phyloP scores from a whole-genome alignment of 1,140 invertebrate species.

The Anastrepha ludens region DNA sequence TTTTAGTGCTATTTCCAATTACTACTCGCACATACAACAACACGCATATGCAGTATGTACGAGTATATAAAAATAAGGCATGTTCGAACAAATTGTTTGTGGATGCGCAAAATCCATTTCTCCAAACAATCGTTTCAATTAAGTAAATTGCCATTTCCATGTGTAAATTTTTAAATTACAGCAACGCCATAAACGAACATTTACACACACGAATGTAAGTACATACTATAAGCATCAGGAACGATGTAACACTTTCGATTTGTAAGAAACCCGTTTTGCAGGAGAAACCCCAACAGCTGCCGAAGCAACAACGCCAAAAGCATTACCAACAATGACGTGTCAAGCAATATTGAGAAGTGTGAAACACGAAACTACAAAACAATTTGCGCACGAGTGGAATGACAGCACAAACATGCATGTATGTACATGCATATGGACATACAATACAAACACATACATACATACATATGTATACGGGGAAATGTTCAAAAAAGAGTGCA shows the following conservation, averaged over 20 bases:
- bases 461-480: background rate
- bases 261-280: conserved; percentile 24
- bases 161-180: conserved; percentile 24
- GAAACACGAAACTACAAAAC: conserved; percentile 36
- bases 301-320: background rate
- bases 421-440: background rate
- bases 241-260: background rate
- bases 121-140: conserved; percentile 48
- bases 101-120: conserved; percentile 41
- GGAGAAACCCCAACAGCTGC: background rate
- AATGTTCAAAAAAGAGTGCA: background rate
- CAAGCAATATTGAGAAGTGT: background rate
- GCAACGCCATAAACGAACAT: background rate
- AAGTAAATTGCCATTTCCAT: conserved; percentile 40
- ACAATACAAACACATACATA: background rate
- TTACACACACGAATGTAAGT: background rate
- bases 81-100: background rate
- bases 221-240: too few species aligned
- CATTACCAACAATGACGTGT: background rate
- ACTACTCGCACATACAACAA: background rate
- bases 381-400: conserved; percentile 30
- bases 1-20: background rate
- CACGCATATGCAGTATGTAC: background rate
- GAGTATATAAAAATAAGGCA: too few species aligned
- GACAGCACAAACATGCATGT: background rate